Percentiles rank a stretch among this genome's conserved stretches.
Conservation (phyloP, 2,888 invertebrate species). For the Baccha elongata region DNA sequence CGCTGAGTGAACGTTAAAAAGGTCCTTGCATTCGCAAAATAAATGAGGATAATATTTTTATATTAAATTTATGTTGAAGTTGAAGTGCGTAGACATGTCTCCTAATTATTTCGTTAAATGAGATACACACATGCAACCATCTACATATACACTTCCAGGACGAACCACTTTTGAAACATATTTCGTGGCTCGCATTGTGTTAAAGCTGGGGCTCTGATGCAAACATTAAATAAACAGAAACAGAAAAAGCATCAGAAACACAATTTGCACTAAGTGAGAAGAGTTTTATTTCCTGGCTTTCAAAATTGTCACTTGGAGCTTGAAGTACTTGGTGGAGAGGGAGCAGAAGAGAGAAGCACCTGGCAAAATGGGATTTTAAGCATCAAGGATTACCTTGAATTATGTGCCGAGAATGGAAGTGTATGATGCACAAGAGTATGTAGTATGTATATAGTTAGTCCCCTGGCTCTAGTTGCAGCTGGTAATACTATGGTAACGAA, state of each 20-base stretch:
- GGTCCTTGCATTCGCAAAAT: slow-evolving; percentile 22
- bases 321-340: slow-evolving; percentile 16
- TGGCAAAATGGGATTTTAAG: slow-evolving; percentile 61
- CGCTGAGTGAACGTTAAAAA: slow-evolving; percentile 1
- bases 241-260: slow-evolving; percentile 12
- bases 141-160: neutral
- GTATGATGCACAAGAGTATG: neutral
- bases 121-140: slow-evolving; percentile 26
- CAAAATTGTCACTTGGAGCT: slow-evolving; percentile 57
- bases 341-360: slow-evolving; percentile 4
- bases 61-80: slow-evolving; percentile 55
- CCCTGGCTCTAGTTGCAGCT: neutral
- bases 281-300: slow-evolving; percentile 61
- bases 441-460: neutral
- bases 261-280: slow-evolving; percentile 53
- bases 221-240: slow-evolving; percentile 13
- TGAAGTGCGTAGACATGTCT: slow-evolving; percentile 66
- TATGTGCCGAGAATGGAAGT: slow-evolving; percentile 44
- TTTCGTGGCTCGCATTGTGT: neutral
- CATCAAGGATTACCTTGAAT: slow-evolving; percentile 72
- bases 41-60: slow-evolving; percentile 31
- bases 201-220: slow-evolving; percentile 3
- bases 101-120: slow-evolving; percentile 71
- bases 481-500: slow-evolving; percentile 18
- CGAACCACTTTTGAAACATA: slow-evolving; percentile 4